Conservation (phyloP, 37 sponge, comb jelly and placozoan species). For the Mnemiopsis leidyi region DNA sequence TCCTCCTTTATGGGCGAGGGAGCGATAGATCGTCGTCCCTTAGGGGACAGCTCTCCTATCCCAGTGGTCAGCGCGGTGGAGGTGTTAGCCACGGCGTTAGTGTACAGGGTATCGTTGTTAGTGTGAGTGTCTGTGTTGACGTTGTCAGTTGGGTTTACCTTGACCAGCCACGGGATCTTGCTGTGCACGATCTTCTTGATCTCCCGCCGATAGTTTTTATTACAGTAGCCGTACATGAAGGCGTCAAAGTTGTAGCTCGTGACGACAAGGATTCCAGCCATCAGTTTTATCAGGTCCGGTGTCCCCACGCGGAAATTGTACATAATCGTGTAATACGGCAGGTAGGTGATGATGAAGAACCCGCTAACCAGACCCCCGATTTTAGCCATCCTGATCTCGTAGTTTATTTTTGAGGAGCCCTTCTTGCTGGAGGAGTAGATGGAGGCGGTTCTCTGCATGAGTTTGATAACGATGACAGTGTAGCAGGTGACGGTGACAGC, state of each 20-base stretch:
- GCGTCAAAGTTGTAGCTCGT: conserved; percentile 20
- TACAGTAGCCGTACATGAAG: conserved; percentile 34
- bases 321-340: conserved; percentile 21
- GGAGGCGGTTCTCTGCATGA: not conserved
- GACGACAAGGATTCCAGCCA: not conserved
- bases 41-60: not conserved
- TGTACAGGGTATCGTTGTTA: conserved; percentile 3
- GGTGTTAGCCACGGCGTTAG: not conserved
- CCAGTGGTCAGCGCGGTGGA: not conserved
- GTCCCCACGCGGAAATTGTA: not conserved
- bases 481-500: not conserved
- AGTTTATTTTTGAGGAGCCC: not conserved
- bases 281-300: not conserved
- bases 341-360: conserved; percentile 33
- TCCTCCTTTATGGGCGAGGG: not conserved
- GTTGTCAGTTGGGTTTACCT: not conserved
- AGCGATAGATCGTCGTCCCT: not conserved
- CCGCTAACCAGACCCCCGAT: not conserved
- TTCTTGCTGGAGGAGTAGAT: conserved; percentile 1
- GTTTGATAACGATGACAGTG: conserved; percentile 23
- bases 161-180: conserved; percentile 7
- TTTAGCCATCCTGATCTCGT: conserved; percentile 25
- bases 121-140: not conserved
- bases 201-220: conserved; percentile 2
- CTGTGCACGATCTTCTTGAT: conserved; percentile 8